These are phyloP conservation scores for Nymphalis urticae DNA, from an alignment of 2,888 invertebrate species.

Conservation along the genomic window DNA sequence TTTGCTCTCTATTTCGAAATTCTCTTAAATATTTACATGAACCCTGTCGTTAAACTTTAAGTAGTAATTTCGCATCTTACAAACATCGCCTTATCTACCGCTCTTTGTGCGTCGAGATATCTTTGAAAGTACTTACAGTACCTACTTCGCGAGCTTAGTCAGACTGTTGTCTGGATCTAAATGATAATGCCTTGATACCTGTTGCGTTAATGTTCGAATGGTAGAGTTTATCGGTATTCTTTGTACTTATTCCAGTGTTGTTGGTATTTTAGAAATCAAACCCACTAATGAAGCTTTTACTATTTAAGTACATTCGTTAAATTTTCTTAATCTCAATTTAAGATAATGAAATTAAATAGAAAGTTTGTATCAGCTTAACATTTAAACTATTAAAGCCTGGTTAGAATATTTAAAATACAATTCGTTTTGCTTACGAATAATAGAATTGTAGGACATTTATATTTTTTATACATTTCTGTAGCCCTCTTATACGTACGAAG, in stretches of 20 bases:
- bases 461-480: too few relatives aligned
- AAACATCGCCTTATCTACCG: slow-evolving; percentile 50
- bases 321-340: too few relatives aligned
- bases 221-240: background rate
- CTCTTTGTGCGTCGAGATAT: slow-evolving; percentile 50
- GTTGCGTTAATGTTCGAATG: slow-evolving; percentile 16
- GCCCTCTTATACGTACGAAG: too few relatives aligned
- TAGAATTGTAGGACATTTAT: too few relatives aligned
- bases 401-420: too few relatives aligned
- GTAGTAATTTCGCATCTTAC: slow-evolving; percentile 53
- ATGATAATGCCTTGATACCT: slow-evolving; percentile 26
- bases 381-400: too few relatives aligned
- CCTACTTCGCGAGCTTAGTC: slow-evolving; percentile 35
- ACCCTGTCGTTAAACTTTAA: slow-evolving; percentile 61
- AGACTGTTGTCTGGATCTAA: slow-evolving; percentile 27
- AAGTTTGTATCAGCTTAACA: too few relatives aligned
- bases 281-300: too few relatives aligned
- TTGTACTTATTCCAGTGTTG: background rate
- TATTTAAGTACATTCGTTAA: too few relatives aligned
- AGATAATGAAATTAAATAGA: too few relatives aligned
- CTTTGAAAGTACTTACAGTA: slow-evolving; percentile 33
- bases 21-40: slow-evolving; percentile 44
- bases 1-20: slow-evolving; percentile 34
- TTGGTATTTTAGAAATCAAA: background rate
- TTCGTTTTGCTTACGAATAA: too few relatives aligned